Evolutionary conservation across 2,113 vertebrate species (phyloP), one percentile per base, ranked within the genome.

Genomic region (Calyptommatus sinebrachiatus): DNA sequence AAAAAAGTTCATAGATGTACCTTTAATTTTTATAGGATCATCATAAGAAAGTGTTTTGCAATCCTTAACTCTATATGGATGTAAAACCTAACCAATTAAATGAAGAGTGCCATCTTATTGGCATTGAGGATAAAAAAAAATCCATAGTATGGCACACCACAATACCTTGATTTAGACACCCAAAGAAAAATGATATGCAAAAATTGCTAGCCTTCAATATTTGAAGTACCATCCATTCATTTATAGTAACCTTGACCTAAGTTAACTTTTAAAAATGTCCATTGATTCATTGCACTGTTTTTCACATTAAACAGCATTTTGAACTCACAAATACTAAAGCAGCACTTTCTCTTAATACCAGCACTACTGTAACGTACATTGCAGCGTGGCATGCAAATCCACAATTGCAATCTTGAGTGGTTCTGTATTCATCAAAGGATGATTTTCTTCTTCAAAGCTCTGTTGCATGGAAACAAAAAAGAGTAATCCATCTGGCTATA

Each of bases 91-190:
- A 83, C 78, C 76, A 83, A 16, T 50, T 82, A 83, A 90, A 86
- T 26, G 89, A 87, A 94, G 88, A 91, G 90, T 73, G 87, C 86
- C 84, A 94, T 93, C 97, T 97, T 97, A 96, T 97, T 98, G 83
- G 90, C 93, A 92, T 93, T 90, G 71, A 76, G 85, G 10, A 65
- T 24, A 20, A 50, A 76, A 21, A 76, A 41, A 81, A 81, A 75
- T 31, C 50, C 22, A 75, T 90, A 89, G 88, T 70, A 93, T 89
- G 90, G 91, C 92, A 95, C 93, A 93, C 91, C 89, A 95, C 95
- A 91, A 91, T 83, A 93, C 70, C 92, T 91, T 93, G 87, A 86
- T 90, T 70, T 92, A 83, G 90, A 94, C 84, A 91, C 83, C 84
- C 83, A 86, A 88, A 88, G 87, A 80, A 82, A 90, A 91, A 93